Evolutionary conservation across 1,140 invertebrate species (phyloP).

Genomic region (Hestina assimilis): DNA sequence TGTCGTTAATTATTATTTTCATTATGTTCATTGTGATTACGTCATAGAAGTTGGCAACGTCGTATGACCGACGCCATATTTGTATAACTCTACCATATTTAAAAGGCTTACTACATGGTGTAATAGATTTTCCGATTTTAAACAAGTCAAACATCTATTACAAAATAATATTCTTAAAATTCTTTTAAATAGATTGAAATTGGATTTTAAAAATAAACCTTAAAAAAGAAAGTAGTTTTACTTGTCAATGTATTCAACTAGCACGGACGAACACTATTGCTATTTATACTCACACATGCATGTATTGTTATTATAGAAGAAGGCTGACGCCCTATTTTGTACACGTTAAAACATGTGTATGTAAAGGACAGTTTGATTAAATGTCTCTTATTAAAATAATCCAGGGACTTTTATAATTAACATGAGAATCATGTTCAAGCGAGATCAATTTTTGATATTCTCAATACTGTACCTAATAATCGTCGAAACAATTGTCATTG

Average conservation of each 20-base stretch:
- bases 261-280: constrained; percentile 18
- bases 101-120: not conserved
- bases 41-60: constrained; percentile 37
- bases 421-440: constrained; percentile 24
- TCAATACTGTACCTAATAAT: constrained; percentile 76
- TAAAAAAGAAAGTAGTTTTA: not conserved
- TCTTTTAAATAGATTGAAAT: too few species aligned
- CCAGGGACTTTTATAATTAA: constrained; percentile 1
- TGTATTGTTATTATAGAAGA: constrained; percentile 20
- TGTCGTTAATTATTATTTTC: not conserved
- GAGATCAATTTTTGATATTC: constrained; percentile 35
- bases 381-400: constrained; percentile 3
- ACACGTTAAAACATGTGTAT: constrained; percentile 4
- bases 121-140: too few species aligned
- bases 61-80: constrained; percentile 40
- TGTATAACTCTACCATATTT: constrained; percentile 41
- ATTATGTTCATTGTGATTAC: constrained; percentile 18
- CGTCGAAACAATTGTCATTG: constrained; percentile 71
- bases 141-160: too few species aligned
- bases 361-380: not conserved
- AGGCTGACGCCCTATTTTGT: constrained; percentile 26
- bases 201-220: not conserved
- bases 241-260: not conserved
- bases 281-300: constrained; percentile 32
- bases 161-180: too few species aligned